Base-by-base conservation (phyloP, 2,888 invertebrate species). In the Mythimna ferrago region DNA sequence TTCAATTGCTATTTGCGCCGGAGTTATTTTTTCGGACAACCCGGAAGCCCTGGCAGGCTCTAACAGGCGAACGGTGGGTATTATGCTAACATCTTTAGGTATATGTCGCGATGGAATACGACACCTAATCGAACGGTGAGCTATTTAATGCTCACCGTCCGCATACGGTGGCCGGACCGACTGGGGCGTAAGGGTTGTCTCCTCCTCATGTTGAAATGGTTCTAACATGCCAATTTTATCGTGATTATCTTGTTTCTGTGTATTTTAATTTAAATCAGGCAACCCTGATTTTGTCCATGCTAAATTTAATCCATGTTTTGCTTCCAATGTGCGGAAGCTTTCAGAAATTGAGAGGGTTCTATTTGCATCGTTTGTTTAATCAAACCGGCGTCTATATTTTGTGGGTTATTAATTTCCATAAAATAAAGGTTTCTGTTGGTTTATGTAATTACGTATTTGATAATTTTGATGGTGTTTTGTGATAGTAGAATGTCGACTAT, bases 281-380 rank as follows among this genome's bases (percentile, higher is more conserved):
- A 32, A 16, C 71, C 44, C 48, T 71, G 21, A 60, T 54, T 54
- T 48, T 10, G 14, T 7, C n/a, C 38, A 51, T 64, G 21, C 16
- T 51, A 10, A 62, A 72, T 64, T 56, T 62, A 82, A 69, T 58
- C 44, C 57, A 51, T 57, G 65, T 79, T 80, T 73, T 78, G 60
- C 78, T 56, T 62, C 41, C 51, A 82, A 73, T 73, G 32, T 32
- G 44, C 73, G 61, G 56, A 69, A 78, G 61, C 54, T 35, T 66
- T 69, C 58, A 54, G 68, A 62, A 68, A 63, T 69, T 44, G 62
- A 74, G 67, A 73, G 67, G 80, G 74, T 69, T 78, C 38, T 83
- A 80, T 85, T 83, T 77, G 72, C 66, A 74, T 77, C 71, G 61
- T 71, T 77, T 66, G 80, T 73, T 83, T 85, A 85, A 80, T 85